These are phyloP conservation scores for Caranx melampygus DNA, from an alignment of 2,113 vertebrate species.

Conservation along the genomic window DNA sequence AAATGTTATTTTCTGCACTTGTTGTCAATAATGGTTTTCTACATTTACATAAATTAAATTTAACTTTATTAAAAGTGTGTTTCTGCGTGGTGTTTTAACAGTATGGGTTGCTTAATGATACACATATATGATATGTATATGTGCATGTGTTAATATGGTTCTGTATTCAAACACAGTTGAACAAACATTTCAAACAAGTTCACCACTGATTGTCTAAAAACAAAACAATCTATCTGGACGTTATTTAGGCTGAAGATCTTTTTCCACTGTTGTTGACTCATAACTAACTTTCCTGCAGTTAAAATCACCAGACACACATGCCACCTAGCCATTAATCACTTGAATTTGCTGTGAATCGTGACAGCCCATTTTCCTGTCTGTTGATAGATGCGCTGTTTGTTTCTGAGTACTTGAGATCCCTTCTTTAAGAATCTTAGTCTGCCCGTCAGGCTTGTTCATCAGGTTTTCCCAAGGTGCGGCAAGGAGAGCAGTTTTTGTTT, in stretches of 20 bases:
- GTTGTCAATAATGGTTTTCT: constrained; percentile 34
- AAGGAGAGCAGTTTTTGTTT: constrained; percentile 27
- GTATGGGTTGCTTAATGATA: background rate
- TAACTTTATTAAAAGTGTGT: constrained; percentile 37
- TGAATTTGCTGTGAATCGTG: background rate
- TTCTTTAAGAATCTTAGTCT: constrained; percentile 51
- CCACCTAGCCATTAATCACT: background rate
- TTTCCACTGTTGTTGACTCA: constrained; percentile 24
- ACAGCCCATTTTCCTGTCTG: background rate
- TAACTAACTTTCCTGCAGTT: background rate
- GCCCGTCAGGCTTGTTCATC: constrained; percentile 50
- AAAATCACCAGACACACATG: background rate
- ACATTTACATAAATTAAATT: constrained; percentile 53
- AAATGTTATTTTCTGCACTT: constrained; percentile 44
- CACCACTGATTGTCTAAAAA: background rate
- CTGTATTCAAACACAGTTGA: background rate
- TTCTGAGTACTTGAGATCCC: background rate
- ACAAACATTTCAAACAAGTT: background rate
- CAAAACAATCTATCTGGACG: background rate
- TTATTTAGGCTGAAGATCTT: background rate
- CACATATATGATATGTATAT: too few species aligned
- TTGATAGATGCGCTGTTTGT: rapidly evolving
- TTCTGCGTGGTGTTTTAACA: constrained; percentile 10
- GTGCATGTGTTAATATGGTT: background rate
- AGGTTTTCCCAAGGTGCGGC: constrained; percentile 56